These are phyloP conservation scores for Xanthia togata DNA, from an alignment of 2,888 invertebrate genomes.

Conservation along the genomic window DNA sequence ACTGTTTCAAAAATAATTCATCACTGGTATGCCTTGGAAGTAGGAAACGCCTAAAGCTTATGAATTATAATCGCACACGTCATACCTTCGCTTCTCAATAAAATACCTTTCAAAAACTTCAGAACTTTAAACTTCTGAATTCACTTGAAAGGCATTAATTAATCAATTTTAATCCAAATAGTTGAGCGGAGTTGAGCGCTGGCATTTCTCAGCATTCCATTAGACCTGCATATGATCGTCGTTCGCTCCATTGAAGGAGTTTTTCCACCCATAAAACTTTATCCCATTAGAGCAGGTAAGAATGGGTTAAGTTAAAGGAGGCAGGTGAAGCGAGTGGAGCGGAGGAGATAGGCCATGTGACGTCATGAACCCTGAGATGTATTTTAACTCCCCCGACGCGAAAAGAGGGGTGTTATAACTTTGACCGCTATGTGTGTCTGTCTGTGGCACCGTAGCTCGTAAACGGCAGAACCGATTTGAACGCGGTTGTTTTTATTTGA, in stretches of 20 bases:
- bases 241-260: constrained; percentile 71
- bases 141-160: constrained; percentile 50
- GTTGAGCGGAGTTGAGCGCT: constrained; percentile 48
- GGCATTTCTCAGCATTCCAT: constrained; percentile 54
- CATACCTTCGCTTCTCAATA: constrained; percentile 13
- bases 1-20: neutral
- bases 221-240: constrained; percentile 66
- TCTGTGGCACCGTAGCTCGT: too few species aligned
- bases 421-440: too few species aligned
- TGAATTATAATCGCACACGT: constrained; percentile 16
- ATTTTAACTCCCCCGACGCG: neutral
- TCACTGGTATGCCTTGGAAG: neutral
- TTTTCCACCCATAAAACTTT: constrained; percentile 77
- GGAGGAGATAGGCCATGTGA: neutral
- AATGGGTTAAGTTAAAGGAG: constrained; percentile 56
- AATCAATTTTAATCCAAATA: constrained; percentile 63
- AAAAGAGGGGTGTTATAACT: too few species aligned
- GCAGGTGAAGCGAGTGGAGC: neutral
- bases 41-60: constrained; percentile 31
- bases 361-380: neutral
- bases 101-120: constrained; percentile 53
- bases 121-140: constrained; percentile 41
- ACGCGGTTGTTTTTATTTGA: too few species aligned
- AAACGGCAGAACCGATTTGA: too few species aligned
- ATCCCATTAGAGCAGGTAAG: constrained; percentile 74